Evolutionary conservation across 2,113 vertebrate species (phyloP), one percentile per base, ranked within the genome.

Genomic region (Ginglymostoma cirratum): DNA sequence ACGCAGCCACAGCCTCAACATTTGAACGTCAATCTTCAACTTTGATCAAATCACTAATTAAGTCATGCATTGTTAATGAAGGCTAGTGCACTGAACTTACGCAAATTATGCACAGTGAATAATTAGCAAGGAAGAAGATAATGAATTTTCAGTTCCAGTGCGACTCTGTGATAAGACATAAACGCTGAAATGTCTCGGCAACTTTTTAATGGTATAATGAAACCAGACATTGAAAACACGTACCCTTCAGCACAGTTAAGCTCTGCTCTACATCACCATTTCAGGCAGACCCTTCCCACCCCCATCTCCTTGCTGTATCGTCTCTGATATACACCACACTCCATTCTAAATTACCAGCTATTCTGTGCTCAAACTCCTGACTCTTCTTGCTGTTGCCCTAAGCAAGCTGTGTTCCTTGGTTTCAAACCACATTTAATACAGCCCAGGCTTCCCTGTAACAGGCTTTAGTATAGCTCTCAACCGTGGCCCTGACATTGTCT

Each of bases 1-100:
- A 95, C 45, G 45, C 38, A 95, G 66, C 94, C 67, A 95, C 94
- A 95, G 94, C 94, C 94, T 95, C 94, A 34, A 95, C 45, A 95
- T 95, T 67, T 48, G 94, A 95, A 95, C 45, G 94, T 95, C 94
- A 95, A 72, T 95, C 94, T 95, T 95, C 94, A 76, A 72, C 27
- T 72, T 95, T 95, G 94, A 95, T 95, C 94, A 95, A 95, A 95
- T 95, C 94, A 72, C 94, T 95, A 95, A 95, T 95, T 95, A 95
- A 95, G 94, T 95, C 94, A 95, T 95, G 94, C 94, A 95, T 95
- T 76, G 94, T 95, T 95, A 95, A 95, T 95, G 94, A 95, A 69
- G 67, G 67, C 94, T 30, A 95, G 94, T 72, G 94, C 94, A 76
- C 70, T 95, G 94, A 95, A 95, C 94, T 95, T 72, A 52, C 38